These are phyloP conservation scores for Triops longicaudatus DNA, from an alignment of 1,140 invertebrate genomes.

Conservation along the genomic window DNA sequence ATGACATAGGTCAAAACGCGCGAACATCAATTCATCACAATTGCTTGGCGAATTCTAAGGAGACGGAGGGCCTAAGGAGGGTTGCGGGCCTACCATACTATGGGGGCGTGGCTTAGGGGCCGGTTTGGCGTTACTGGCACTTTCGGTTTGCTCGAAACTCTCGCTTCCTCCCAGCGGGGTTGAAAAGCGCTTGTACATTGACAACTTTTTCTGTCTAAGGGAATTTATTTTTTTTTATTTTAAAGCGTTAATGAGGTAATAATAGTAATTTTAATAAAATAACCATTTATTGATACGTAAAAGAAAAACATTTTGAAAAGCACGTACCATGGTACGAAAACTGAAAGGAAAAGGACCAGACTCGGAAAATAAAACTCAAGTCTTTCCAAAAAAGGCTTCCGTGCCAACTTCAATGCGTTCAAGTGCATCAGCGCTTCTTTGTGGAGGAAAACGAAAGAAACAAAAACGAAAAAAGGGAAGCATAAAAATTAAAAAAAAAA, in stretches of 20 bases:
- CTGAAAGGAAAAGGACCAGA: not conserved
- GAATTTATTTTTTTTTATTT: too few species aligned
- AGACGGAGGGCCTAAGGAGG: not conserved
- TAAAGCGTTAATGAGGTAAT: too few species aligned
- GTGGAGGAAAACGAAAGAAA: not conserved
- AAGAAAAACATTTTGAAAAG: not conserved
- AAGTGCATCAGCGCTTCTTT: constrained; percentile 6
- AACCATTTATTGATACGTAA: not conserved
- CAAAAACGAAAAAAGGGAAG: constrained; percentile 11
- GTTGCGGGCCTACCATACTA: not conserved
- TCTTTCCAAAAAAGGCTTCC: not conserved
- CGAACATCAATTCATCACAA: not conserved
- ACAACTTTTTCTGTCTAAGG: constrained; percentile 24
- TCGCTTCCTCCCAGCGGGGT: constrained; percentile 22
- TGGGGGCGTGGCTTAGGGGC: not conserved
- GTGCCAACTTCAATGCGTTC: not conserved
- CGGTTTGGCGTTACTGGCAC: not conserved
- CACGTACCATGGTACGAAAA: not conserved
- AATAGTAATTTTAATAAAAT: too few species aligned
- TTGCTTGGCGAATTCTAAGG: not conserved
- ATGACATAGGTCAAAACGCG: too few species aligned
- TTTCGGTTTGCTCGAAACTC: not conserved
- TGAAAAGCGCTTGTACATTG: constrained; percentile 27
- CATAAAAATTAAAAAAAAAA: not conserved
- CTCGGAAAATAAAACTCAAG: constrained; percentile 5